Base-by-base conservation (phyloP, 2,797 vertebrate species). In the Argentina silus region DNA sequence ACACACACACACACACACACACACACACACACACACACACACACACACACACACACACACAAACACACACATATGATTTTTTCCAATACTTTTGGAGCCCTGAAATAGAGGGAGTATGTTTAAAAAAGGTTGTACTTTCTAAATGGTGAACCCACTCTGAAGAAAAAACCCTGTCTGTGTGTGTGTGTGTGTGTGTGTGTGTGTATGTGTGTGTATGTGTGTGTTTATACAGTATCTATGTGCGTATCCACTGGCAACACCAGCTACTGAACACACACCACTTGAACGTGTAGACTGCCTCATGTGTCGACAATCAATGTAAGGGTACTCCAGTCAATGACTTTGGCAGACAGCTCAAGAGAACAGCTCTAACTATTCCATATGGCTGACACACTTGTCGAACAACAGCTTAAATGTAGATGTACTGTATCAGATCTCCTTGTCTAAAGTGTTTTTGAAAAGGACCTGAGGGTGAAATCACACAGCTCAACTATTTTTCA, bases 251-350 rank as follows among this genome's bases (percentile, higher is more conserved):
- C 14, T n/a, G 50, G 50, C 50, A 53, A 83, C 50, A 76, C 62
- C 1, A 50, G 77, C 57, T 74, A 63, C 71, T 10, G 19, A 17
- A 66, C 47, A 36, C 59, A 36, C 36, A 6, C 79, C 21, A 53
- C 27, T 91, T 60, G 82, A 87, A 85, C 80, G 70, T 83, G 83
- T 43, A 64, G 53, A 69, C 64, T 76, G 63, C 67, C 45, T 69
- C 85, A 83, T 92, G 83, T 89, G 93, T 91, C 83, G 74, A 87
- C 72, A 90, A 91, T 80, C 72, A 90, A 91, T 80, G 62, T 90
- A 68, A 72, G 78, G 83, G 91, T 93, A 86, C 84, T 87, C 44
- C 61, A 69, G 77, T 75, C 89, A 69, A 86, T 71, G 73, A 75
- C 78, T 78, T 79, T 79, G 69, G 69, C 68, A 55, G 73, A 72